phyloP scores from a whole-genome alignment of 1,140 invertebrate genomes.

The Grapholita molesta region DNA sequence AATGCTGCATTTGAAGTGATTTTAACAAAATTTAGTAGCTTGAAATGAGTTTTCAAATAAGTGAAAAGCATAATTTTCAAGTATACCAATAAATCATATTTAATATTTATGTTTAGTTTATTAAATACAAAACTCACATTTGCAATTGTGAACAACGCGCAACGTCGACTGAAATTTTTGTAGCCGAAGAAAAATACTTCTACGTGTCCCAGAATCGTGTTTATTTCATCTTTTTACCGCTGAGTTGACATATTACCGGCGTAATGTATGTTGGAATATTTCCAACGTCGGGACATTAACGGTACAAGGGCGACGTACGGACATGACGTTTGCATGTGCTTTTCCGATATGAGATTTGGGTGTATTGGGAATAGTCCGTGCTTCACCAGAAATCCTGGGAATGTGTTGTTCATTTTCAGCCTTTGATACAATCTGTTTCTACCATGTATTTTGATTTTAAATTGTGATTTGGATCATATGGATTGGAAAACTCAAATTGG shows the following conservation, averaged over 20 bases:
- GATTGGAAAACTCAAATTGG: too few relatives aligned
- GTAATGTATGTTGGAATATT: constrained; percentile 9
- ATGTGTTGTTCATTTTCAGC: neutral
- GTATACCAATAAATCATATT: too few relatives aligned
- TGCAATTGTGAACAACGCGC: neutral
- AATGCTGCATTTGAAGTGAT: too few relatives aligned
- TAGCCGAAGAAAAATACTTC: constrained; percentile 1
- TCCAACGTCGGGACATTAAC: constrained; percentile 1
- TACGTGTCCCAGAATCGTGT: constrained; percentile 2
- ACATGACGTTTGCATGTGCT: neutral
- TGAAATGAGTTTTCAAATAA: too few relatives aligned
- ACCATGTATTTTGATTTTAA: too few relatives aligned
- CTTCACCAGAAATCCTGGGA: neutral
- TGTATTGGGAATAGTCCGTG: neutral
- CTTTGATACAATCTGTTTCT: neutral
- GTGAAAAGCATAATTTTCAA: too few relatives aligned
- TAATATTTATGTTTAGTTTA: too few relatives aligned
- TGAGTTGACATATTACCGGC: constrained; percentile 11
- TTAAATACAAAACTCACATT: neutral
- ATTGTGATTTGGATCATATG: too few relatives aligned
- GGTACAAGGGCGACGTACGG: neutral
- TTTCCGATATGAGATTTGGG: neutral
- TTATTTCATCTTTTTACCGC: constrained; percentile 5
- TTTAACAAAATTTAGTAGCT: too few relatives aligned
- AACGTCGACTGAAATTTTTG: neutral